Evolutionary conservation across 2,888 invertebrate species (phyloP).

Genomic region (Eilema sororculum): DNA sequence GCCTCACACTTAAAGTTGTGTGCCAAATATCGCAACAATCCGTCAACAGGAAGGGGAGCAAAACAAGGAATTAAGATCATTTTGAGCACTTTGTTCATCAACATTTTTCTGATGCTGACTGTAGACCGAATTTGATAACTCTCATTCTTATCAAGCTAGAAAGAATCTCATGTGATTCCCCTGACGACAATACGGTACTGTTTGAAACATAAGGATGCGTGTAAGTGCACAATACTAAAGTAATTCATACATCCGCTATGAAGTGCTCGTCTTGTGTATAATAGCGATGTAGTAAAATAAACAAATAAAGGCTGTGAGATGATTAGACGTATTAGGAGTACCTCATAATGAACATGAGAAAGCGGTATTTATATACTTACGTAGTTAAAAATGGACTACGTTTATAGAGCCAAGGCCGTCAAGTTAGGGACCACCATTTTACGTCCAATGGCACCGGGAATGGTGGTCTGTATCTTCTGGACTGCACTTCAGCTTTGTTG

Average conservation of each 20-base stretch:
- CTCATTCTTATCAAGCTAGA: not conserved
- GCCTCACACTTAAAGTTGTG: too few species aligned
- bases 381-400: too few species aligned
- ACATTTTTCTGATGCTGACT: not conserved
- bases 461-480: too few species aligned
- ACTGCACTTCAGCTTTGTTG: too few species aligned
- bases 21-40: too few species aligned
- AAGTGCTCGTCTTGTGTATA: constrained; percentile 27
- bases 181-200: constrained; percentile 3
- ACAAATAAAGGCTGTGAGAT: constrained; percentile 33
- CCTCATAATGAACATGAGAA: constrained; percentile 19
- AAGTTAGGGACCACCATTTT: too few species aligned
- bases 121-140: not conserved
- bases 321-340: constrained; percentile 22
- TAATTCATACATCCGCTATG: constrained; percentile 40
- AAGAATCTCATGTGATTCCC: constrained; percentile 7
- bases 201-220: constrained; percentile 26
- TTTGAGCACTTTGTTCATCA: too few species aligned
- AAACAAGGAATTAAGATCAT: too few species aligned
- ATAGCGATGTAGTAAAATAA: constrained; percentile 31
- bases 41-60: too few species aligned
- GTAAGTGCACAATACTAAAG: constrained; percentile 21
- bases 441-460: too few species aligned
- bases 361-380: not conserved
- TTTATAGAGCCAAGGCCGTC: too few species aligned